Percentiles rank a stretch among this genome's conserved stretches.
Conservation (phyloP, 2,113 vertebrate genomes). For the Microcebus ravelobensis region DNA sequence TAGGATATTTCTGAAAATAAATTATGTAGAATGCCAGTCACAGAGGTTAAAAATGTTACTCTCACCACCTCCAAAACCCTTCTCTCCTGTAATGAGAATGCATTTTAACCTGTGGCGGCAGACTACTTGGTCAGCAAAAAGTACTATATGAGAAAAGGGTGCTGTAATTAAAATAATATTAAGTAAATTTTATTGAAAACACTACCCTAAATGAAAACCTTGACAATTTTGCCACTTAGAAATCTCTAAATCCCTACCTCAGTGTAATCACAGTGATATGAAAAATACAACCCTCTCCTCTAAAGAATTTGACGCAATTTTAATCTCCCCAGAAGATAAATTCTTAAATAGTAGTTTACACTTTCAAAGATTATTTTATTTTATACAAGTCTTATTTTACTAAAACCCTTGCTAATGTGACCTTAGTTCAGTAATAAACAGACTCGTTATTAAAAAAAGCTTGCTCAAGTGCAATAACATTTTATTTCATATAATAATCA, state of each 20-base stretch:
- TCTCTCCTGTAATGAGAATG: neutral
- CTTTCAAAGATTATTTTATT: neutral
- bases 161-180: neutral
- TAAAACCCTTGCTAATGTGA: neutral
- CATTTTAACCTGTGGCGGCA: neutral
- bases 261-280: neutral
- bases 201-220: neutral
- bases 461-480: conserved; percentile 31
- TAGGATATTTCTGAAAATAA: neutral
- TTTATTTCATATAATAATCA: conserved; percentile 51
- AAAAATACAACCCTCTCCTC: neutral
- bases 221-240: neutral
- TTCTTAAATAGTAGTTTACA: neutral
- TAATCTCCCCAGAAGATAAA: neutral
- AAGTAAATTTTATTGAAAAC: neutral
- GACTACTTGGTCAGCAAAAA: neutral
- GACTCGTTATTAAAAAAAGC: neutral
- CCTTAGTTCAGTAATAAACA: conserved; percentile 35
- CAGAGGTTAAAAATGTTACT: neutral
- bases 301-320: neutral
- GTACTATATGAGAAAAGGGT: neutral
- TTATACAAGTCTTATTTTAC: neutral
- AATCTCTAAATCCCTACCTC: neutral
- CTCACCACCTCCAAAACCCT: neutral
- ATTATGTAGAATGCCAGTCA: neutral